phyloP scores from a whole-genome alignment of 2,113 vertebrate species.

The Antechinus stuartii region DNA sequence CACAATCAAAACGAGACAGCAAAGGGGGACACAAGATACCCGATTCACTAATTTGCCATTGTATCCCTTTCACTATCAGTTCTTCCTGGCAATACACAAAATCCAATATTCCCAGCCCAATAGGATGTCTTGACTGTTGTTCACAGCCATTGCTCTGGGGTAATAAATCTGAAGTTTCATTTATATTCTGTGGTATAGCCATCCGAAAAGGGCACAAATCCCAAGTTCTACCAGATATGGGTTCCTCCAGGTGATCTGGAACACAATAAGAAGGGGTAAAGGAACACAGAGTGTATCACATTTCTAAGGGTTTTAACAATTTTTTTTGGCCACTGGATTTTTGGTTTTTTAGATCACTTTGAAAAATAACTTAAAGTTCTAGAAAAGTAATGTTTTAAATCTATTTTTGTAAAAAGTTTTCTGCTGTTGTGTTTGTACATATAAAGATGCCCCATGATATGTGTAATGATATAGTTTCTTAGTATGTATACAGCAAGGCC shows the following conservation, averaged over 20 bases:
- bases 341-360: background rate
- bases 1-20: conserved; percentile 86
- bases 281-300: background rate
- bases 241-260: conserved; percentile 48
- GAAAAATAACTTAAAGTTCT: background rate
- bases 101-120: background rate
- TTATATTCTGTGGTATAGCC: conserved; percentile 10
- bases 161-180: conserved; percentile 50
- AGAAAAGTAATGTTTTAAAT: background rate
- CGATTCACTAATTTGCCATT: conserved; percentile 69
- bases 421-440: background rate
- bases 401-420: background rate
- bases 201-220: background rate
- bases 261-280: background rate
- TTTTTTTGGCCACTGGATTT: background rate
- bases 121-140: background rate
- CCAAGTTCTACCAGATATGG: background rate
- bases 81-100: conserved; percentile 87
- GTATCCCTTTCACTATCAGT: conserved; percentile 74
- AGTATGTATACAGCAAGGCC: background rate
- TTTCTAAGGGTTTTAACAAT: background rate
- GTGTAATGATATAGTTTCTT: background rate
- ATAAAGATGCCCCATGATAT: background rate
- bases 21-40: background rate
- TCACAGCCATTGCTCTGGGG: conserved; percentile 30